These are phyloP conservation scores for Parnassius smintheus DNA, from an alignment of 2,888 invertebrate genomes.

Conservation along the genomic window DNA sequence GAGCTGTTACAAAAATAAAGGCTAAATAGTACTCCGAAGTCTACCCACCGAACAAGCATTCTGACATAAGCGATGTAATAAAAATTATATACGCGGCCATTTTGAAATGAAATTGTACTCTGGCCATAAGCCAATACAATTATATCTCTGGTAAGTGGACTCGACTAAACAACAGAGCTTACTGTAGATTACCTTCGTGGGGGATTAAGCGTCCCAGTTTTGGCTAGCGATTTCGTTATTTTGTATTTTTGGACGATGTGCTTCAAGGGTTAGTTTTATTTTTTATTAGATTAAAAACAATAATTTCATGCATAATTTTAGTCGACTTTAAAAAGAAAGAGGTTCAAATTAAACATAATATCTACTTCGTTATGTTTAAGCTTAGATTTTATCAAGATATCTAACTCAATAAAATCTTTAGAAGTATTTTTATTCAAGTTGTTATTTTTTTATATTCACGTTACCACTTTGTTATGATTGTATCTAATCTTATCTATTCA, in stretches of 20 bases:
- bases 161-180: conserved; percentile 35
- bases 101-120: conserved; percentile 60
- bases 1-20: neutral
- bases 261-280: conserved; percentile 20
- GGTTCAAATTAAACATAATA: too few species aligned
- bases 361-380: too few species aligned
- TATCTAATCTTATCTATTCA: too few species aligned
- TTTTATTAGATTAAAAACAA: neutral
- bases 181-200: conserved; percentile 36
- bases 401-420: too few species aligned
- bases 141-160: conserved; percentile 50
- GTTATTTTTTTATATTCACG: too few species aligned
- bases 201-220: conserved; percentile 33
- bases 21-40: neutral
- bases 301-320: too few species aligned
- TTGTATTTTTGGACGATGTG: conserved; percentile 24
- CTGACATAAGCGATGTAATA: conserved; percentile 35
- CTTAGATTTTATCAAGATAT: too few species aligned
- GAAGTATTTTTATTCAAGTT: too few species aligned
- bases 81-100: conserved; percentile 69
- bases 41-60: conserved; percentile 10
- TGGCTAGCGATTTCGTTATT: conserved; percentile 26
- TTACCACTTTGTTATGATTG: too few species aligned
- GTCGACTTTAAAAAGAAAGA: too few species aligned
- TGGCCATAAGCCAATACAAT: conserved; percentile 46